Evolutionary conservation across 2,888 invertebrate genomes (phyloP).

Genomic region (Oconnorella tubifera): DNA sequence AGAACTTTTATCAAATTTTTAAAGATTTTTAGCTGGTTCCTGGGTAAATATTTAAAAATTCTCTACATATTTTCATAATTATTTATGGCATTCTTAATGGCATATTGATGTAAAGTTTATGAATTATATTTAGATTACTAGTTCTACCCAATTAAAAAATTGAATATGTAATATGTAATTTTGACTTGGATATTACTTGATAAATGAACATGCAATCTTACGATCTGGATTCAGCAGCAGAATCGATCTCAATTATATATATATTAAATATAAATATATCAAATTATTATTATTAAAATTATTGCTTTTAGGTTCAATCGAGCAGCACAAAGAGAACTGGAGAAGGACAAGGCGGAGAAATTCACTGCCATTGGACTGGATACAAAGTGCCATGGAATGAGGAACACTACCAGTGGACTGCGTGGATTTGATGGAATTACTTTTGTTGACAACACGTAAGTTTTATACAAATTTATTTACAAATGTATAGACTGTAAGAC

Average conservation of each 20-base stretch:
- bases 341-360: slow-evolving; percentile 14
- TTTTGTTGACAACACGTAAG: slow-evolving; percentile 11
- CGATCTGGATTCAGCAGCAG: no score
- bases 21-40: neutral
- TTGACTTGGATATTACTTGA: neutral
- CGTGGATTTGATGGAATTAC: slow-evolving; percentile 1
- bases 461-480: no score
- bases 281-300: neutral
- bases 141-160: neutral
- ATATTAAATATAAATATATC: slow-evolving; percentile 1
- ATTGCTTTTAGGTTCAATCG: slow-evolving; percentile 9
- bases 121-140: no score
- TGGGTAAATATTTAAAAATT: neutral
- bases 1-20: neutral
- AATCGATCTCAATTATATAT: no score
- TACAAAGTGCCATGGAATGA: slow-evolving; percentile 12
- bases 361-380: slow-evolving; percentile 13
- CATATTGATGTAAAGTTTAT: no score
- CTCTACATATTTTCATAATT: neutral
- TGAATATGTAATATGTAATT: neutral
- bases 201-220: no score
- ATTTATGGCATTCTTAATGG: neutral
- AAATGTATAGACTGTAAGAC: no score
- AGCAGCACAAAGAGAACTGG: slow-evolving; percentile 5
- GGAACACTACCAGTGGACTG: slow-evolving; percentile 14